Evolutionary conservation across 2,797 vertebrate species (phyloP).

Genomic region (Orestias chungarensis): DNA sequence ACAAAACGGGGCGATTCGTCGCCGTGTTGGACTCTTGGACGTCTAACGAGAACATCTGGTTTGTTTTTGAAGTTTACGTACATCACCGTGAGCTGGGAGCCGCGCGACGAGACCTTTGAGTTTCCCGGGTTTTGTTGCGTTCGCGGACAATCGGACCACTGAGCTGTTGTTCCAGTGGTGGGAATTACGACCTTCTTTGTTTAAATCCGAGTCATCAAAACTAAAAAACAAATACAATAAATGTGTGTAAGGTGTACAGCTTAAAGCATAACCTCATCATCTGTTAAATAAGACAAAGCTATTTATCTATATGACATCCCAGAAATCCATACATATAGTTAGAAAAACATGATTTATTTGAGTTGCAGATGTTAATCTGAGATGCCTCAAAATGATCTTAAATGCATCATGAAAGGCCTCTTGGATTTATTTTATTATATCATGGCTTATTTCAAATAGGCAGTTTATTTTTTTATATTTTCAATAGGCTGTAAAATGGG

Average conservation of each 20-base stretch:
- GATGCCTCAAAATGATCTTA: no score
- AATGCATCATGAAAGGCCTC: no score
- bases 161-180: no score
- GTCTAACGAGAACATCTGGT: neutral
- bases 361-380: no score
- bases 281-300: neutral
- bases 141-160: accelerated
- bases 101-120: slow-evolving; percentile 29
- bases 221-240: no score
- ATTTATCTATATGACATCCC: neutral
- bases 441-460: no score
- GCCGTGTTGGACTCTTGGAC: neutral
- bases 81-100: neutral
- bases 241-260: no score
- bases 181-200: neutral
- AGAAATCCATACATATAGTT: neutral
- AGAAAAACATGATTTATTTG: no score
- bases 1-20: neutral
- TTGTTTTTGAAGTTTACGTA: neutral
- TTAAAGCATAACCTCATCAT: neutral
- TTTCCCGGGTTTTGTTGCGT: slow-evolving; percentile 46
- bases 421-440: no score
- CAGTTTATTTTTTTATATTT: no score
- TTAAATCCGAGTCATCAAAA: neutral
- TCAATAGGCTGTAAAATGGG: no score